These are phyloP conservation scores for Drosophila lutescens DNA, from an alignment of 2,888 invertebrate genomes.

Conservation along the genomic window DNA sequence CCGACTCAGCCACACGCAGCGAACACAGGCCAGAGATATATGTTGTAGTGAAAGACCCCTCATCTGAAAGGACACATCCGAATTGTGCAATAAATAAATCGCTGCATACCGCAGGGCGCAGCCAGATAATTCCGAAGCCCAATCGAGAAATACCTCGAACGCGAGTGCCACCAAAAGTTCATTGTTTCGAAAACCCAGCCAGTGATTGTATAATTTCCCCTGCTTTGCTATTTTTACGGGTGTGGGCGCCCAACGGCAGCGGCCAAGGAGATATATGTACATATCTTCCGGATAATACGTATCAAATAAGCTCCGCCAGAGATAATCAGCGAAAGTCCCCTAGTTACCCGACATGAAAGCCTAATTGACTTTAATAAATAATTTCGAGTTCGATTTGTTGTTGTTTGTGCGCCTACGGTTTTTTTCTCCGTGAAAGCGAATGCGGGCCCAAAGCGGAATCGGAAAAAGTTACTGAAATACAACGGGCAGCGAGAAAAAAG, in stretches of 20 bases:
- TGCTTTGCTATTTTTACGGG: conserved; percentile 25
- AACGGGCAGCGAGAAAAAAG: conserved; percentile 39
- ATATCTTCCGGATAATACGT: conserved; percentile 16
- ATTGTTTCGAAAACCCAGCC: conserved; percentile 2
- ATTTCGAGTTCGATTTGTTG: conserved; percentile 39
- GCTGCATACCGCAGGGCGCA: conserved; percentile 42
- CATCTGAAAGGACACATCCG: conserved; percentile 13
- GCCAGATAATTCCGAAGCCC: conserved; percentile 13
- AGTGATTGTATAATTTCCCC: conserved; percentile 69
- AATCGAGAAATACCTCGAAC: conserved; percentile 23
- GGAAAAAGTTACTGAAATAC: conserved; percentile 50
- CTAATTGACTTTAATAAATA: conserved; percentile 32
- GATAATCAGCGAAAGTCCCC: conserved; percentile 17
- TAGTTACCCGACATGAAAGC: conserved; percentile 18
- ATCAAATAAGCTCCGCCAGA: conserved; percentile 13
- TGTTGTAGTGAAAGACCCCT: conserved; percentile 8
- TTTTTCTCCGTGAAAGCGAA: conserved; percentile 67
- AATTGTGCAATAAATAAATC: conserved; percentile 62
- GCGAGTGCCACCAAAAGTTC: conserved; percentile 54
- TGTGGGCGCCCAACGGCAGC: conserved; percentile 65
- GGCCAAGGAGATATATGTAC: conserved; percentile 45
- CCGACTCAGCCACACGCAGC: conserved; percentile 81
- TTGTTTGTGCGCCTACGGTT: conserved; percentile 33
- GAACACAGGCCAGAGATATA: conserved; percentile 47
- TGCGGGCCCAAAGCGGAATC: conserved; percentile 60